Conservation (phyloP, 2,113 vertebrate genomes). For the Zeus faber region DNA sequence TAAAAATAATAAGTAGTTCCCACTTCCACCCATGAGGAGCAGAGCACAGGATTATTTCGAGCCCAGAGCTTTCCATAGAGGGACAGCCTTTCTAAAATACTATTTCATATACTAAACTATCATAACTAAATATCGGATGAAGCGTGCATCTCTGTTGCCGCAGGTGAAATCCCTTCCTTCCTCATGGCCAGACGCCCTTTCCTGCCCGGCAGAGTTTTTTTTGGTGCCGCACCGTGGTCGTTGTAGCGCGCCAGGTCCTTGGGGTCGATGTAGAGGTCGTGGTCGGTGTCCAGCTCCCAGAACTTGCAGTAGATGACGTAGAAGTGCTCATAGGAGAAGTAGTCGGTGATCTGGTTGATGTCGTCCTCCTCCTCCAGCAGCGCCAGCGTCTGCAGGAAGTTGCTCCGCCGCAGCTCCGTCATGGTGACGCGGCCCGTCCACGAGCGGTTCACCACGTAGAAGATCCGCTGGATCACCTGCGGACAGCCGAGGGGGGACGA, state of each 20-base stretch:
- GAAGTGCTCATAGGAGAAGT: constrained; percentile 99
- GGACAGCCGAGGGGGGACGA: background rate
- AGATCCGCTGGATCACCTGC: constrained; percentile 98
- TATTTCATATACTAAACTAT: no score
- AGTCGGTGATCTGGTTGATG: constrained; percentile 99
- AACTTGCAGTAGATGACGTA: constrained; percentile 99
- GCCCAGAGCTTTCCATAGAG: no score
- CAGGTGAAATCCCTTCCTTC: no score
- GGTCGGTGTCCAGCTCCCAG: constrained; percentile 98
- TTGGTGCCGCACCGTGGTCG: constrained; percentile 90
- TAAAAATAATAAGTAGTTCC: no score
- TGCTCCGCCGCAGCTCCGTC: constrained; percentile 93
- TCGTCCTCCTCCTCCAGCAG: constrained; percentile 98
- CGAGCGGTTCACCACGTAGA: constrained; percentile 96
- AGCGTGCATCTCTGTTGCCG: no score
- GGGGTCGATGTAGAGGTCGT: constrained; percentile 95
- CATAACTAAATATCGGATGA: no score
- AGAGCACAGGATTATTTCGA: no score
- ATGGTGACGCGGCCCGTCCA: constrained; percentile 96
- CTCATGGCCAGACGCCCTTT: no score
- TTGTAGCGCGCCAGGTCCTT: constrained; percentile 93
- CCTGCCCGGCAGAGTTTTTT: no score
- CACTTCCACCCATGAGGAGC: no score
- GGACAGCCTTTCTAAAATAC: no score
- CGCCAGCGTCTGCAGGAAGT: constrained; percentile 97